Conservation (phyloP, 1,140 invertebrate species). For the Drosophila subobscura region DNA sequence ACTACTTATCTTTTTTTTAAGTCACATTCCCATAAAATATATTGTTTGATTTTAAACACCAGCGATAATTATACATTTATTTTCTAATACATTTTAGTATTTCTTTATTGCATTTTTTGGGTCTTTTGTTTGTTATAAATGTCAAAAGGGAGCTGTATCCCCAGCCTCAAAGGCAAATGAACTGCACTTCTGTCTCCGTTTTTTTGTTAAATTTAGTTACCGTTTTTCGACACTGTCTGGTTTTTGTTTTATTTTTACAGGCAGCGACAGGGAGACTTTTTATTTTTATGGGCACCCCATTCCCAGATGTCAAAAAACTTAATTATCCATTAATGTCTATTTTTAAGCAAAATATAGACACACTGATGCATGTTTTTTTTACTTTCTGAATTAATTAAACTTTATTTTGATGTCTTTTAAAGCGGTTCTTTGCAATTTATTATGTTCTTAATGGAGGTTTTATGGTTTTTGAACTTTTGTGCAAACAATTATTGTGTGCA, state of each 20-base stretch:
- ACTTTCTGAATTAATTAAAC: not conserved
- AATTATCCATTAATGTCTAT: slow-evolving; percentile 13
- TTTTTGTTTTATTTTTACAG: not conserved
- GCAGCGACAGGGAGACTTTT: too few species aligned
- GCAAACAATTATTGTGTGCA: not conserved
- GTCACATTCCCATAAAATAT: not conserved
- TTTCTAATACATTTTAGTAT: too few species aligned
- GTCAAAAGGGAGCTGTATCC: not conserved
- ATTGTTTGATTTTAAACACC: too few species aligned
- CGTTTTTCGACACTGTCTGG: not conserved
- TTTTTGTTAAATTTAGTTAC: slow-evolving; percentile 2
- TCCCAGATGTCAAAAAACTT: not conserved
- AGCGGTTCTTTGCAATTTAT: not conserved
- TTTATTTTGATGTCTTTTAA: slow-evolving; percentile 5
- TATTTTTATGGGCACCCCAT: not conserved
- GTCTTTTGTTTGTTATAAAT: slow-evolving; percentile 1
- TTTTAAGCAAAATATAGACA: not conserved
- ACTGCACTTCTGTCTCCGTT: not conserved
- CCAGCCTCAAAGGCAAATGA: not conserved
- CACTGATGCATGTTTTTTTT: not conserved
- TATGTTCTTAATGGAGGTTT: slow-evolving; percentile 5
- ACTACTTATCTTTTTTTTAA: not conserved
- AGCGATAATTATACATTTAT: too few species aligned
- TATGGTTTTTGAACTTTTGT: slow-evolving; percentile 9
- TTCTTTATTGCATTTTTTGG: not conserved